phyloP scores from a whole-genome alignment of 1,140 invertebrate genomes.

The Diachasma alloeum region DNA sequence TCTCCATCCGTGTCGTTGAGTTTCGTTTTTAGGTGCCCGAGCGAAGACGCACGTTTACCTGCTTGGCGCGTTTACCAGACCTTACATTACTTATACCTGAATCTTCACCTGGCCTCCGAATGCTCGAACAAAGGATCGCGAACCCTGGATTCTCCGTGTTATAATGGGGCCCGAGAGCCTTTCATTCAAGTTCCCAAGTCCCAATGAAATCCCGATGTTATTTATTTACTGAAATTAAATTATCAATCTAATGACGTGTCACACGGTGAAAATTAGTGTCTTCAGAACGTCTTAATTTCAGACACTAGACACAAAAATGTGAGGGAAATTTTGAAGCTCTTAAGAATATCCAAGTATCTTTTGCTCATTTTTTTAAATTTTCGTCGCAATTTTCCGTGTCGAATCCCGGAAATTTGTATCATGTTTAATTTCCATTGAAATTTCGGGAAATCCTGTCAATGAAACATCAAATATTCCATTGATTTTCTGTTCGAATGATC shows the following conservation, averaged over 20 bases:
- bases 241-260: neutral
- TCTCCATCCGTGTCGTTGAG: neutral
- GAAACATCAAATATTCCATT: too few species aligned
- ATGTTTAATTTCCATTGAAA: too few species aligned
- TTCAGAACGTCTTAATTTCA: too few species aligned
- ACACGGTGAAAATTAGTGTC: too few species aligned
- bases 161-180: neutral
- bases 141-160: neutral
- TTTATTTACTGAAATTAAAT: neutral
- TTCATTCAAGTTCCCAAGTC: neutral
- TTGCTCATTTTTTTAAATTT: too few species aligned
- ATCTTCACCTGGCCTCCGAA: slow-evolving; percentile 17
- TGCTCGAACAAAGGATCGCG: slow-evolving; percentile 1
- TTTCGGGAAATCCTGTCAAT: too few species aligned
- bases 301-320: too few species aligned
- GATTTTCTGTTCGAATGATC: too few species aligned
- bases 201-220: neutral
- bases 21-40: neutral
- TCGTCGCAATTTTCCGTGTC: too few species aligned
- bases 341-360: too few species aligned
- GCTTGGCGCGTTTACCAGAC: slow-evolving; percentile 7
- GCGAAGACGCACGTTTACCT: slow-evolving; percentile 5
- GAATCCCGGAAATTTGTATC: too few species aligned
- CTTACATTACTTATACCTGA: slow-evolving; percentile 10
- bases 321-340: too few species aligned